Base-by-base conservation (phyloP, 1,140 invertebrate genomes). In the Drosophila pseudoobscura region DNA sequence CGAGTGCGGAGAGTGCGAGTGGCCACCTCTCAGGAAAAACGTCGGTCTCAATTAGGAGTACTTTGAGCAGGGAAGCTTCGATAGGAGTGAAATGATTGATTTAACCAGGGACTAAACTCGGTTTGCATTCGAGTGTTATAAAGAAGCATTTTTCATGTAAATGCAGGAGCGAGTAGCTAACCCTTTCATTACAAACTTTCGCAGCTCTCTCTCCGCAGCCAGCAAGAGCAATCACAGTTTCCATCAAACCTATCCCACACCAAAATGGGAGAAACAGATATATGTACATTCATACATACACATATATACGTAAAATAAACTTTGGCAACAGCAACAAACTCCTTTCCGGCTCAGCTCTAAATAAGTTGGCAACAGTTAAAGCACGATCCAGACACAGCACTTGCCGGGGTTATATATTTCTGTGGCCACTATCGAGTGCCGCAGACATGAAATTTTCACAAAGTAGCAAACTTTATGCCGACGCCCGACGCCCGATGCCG, bases 381-480 rank as follows among this genome's bases (percentile, higher is more conserved):
- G 70, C 77, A 62, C 45, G 60, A 69, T 77, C 41, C 71, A 35
- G 70, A 57, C 43, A 68, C 54, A 45, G 55, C 53, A 74, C 59
- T 54, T 52, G 35, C 46, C 29, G 46, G 6, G 43, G 53, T 58
- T 78, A 75, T 79, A 84, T 55, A 87, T 66, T 80, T 85, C 75
- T 87, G 82, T 80, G 80, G 80, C 78, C 82, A 80, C 77, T 77
- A 84, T 84, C 80, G 80, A 87, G 82, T 77, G 82, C 80, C 82
- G 56, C 80, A 87, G 80, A 85, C 80, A 87, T 85, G 73, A 77
- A 87, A 80, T 85, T 85, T 87, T 70, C 82, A 80, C 78, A 80
- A 87, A 85, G 82, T 85, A 87, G 77, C 65, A 87, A 85, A 85
- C 73, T 85, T 85, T 87, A 82, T 82, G 78, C 82, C 82, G 73